Evolutionary conservation across 2,888 invertebrate genomes (phyloP).

Genomic region (Caenorhabditis sulstoni): DNA sequence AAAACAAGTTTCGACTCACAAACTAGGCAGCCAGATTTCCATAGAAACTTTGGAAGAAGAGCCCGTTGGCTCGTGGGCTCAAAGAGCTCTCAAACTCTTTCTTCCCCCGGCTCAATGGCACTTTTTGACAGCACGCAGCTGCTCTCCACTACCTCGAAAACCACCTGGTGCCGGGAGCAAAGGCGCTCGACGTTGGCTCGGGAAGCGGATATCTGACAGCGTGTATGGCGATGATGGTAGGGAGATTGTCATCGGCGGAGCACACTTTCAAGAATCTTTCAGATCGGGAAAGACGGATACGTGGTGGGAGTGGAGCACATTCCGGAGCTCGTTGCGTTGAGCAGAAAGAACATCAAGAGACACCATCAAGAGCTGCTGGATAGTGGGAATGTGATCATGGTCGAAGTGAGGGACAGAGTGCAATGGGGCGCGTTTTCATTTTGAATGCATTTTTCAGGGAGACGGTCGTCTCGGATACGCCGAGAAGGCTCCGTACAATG

Average conservation of each 20-base stretch:
- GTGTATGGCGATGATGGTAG: slow-evolving; percentile 89
- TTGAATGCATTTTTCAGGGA: slow-evolving; percentile 82
- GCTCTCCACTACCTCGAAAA: slow-evolving; percentile 90
- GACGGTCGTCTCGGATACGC: slow-evolving; percentile 90
- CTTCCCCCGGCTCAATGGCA: slow-evolving; percentile 13
- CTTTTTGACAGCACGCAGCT: slow-evolving; percentile 87
- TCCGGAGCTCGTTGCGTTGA: slow-evolving; percentile 87
- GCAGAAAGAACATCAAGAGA: slow-evolving; percentile 87
- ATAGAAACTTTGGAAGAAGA: not conserved
- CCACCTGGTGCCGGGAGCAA: slow-evolving; percentile 86
- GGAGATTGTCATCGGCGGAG: not conserved
- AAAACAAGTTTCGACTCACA: not conserved
- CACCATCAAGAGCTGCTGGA: slow-evolving; percentile 87
- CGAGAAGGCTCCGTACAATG: slow-evolving; percentile 89
- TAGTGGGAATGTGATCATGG: slow-evolving; percentile 84
- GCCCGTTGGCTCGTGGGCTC: slow-evolving; percentile 1
- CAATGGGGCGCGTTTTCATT: not conserved
- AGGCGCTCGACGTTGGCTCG: slow-evolving; percentile 92
- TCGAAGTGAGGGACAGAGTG: slow-evolving; percentile 49
- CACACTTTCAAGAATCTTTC: not conserved
- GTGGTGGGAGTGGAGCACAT: slow-evolving; percentile 94
- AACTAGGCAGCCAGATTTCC: not conserved
- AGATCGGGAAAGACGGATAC: slow-evolving; percentile 84
- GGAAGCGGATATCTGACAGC: slow-evolving; percentile 94
- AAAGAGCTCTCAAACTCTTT: slow-evolving; percentile 19